Base-by-base conservation (phyloP, 2,888 invertebrate genomes). In the Cataglyphis altisquamis region DNA sequence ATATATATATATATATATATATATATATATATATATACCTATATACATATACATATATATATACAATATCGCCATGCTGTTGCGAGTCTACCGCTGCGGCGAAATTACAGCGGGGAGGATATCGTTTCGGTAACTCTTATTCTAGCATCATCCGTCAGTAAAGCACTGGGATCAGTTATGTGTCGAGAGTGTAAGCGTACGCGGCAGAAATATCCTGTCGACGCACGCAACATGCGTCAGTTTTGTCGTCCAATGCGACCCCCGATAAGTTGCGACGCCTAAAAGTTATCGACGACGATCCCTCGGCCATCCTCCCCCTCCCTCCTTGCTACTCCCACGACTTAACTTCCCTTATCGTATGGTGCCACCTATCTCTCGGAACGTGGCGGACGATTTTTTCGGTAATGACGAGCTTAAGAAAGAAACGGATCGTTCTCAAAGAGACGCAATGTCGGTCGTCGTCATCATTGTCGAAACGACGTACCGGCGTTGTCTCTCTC, bases 391-490 rank as follows among this genome's bases (percentile, higher is more conserved):
- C 85, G 84, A 85, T 87, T 86, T 85, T 85, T 82, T 85, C 85
- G 84, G 84, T 90, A 90, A 90, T 88, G 90, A 90, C 89, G 75
- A 86, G 87, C 86, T 89, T 88, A 88, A 90, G 88, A 87, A 88
- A 84, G 85, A 82, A 86, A 88, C 84, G 86, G 81, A 73, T 82
- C 83, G 82, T 89, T 83, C 84, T 63, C 78, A 83, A 83, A 77
- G 82, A 85, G 86, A 90, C 85, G 81, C 41, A 83, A 74, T 36
- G 55, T 55, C 21, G 66, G 25, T 66, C 67, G 63, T 63, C 83
- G 21, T 41, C 84, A 15, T 55, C 81, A 63, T 83, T 73, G 74
- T 70, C 83, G 57, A 67, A 82, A 83, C 45, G 74, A 74, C 84
- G 83, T 62, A 74, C 74, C 73, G 83, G 83, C 82, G 84, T 85